Evolutionary conservation across 2,888 invertebrate species (phyloP).

Genomic region (Nesidiocoris tenuis): DNA sequence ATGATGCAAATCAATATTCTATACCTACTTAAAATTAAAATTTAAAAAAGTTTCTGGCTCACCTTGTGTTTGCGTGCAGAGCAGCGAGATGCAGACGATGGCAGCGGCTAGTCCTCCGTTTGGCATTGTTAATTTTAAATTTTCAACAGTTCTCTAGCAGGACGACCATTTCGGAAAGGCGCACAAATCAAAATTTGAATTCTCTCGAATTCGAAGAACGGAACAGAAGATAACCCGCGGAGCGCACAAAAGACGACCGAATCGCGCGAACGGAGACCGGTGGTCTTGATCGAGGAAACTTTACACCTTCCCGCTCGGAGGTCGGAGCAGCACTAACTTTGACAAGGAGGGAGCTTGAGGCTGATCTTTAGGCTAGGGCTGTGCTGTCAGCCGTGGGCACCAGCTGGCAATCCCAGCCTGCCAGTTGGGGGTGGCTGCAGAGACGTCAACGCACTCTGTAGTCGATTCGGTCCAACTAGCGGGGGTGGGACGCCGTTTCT

Average conservation of each 20-base stretch:
- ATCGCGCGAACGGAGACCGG: neutral
- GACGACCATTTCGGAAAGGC: slow-evolving; percentile 19
- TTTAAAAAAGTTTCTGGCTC: too few relatives aligned
- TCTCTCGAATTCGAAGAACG: neutral
- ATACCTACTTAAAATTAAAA: too few relatives aligned
- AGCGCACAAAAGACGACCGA: neutral
- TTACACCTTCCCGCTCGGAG: slow-evolving; percentile 23
- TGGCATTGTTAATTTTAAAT: slow-evolving; percentile 12
- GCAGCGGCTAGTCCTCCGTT: slow-evolving; percentile 27
- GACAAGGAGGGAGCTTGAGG: neutral
- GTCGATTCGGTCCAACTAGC: too few relatives aligned
- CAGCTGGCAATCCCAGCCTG: too few relatives aligned
- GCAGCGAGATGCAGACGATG: slow-evolving; percentile 28
- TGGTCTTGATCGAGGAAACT: neutral
- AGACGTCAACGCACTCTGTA: too few relatives aligned
- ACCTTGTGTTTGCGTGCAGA: slow-evolving; percentile 33
- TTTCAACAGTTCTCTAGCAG: slow-evolving; percentile 10
- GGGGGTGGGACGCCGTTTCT: too few relatives aligned
- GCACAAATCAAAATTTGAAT: slow-evolving; percentile 11
- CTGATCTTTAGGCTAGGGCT: neutral
- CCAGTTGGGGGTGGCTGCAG: too few relatives aligned
- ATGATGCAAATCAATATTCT: too few relatives aligned
- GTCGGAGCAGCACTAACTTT: slow-evolving; percentile 28
- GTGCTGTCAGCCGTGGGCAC: too few relatives aligned
- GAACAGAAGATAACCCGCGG: slow-evolving; percentile 17